Conservation (phyloP, 2,888 invertebrate species). For the Rhingia campestris region DNA sequence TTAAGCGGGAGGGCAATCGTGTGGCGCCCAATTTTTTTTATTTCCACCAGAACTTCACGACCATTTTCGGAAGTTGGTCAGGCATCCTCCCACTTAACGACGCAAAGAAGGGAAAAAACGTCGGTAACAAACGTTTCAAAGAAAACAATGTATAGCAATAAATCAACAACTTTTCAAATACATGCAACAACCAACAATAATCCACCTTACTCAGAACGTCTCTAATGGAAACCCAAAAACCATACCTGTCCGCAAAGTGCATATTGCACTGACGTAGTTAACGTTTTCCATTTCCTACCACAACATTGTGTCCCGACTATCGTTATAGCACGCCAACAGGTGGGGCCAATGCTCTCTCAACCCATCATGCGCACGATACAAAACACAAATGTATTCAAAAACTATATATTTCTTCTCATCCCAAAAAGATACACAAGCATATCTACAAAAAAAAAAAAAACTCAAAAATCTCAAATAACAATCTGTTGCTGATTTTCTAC, state of each 20-base stretch:
- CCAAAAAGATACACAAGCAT: neutral
- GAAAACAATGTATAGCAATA: too few relatives aligned
- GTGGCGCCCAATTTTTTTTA: too few relatives aligned
- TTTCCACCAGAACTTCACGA: too few relatives aligned
- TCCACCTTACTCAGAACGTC: too few relatives aligned
- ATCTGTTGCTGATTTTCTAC: conserved; percentile 60
- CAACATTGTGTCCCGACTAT: conserved; percentile 48
- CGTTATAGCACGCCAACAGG: conserved; percentile 56
- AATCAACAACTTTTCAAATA: conserved; percentile 11
- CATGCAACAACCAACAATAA: neutral
- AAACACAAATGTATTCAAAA: neutral
- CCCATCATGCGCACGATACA: conserved; percentile 10
- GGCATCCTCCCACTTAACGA: too few relatives aligned
- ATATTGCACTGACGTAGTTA: too few relatives aligned
- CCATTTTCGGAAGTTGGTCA: too few relatives aligned
- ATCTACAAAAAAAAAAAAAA: neutral
- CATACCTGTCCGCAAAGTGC: too few relatives aligned
- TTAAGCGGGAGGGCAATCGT: too few relatives aligned
- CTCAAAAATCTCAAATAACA: conserved; percentile 1
- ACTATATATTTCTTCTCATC: conserved; percentile 5
- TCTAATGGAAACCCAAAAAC: too few relatives aligned
- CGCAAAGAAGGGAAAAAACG: too few relatives aligned
- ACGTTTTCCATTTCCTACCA: conserved; percentile 42
- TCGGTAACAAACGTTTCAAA: too few relatives aligned
- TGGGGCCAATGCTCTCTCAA: conserved; percentile 61